Conservation (phyloP, 2,888 invertebrate genomes). For the Coleophora deauratella region DNA sequence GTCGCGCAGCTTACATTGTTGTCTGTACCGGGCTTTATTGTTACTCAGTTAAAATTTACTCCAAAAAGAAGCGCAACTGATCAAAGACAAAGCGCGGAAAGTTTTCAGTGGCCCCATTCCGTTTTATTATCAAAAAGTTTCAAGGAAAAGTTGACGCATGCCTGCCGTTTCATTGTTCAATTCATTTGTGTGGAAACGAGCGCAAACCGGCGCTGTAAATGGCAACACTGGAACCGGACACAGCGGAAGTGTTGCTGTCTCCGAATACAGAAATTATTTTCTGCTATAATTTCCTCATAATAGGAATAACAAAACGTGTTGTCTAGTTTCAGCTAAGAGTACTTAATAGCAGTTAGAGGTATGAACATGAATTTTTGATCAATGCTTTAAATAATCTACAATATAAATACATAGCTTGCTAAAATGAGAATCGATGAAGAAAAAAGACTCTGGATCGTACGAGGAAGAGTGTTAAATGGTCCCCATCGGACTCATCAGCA, state of each 20-base stretch:
- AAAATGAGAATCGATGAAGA: too few species aligned
- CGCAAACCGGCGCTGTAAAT: slow-evolving; percentile 45
- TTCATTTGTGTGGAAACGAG: slow-evolving; percentile 48
- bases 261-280: too few species aligned
- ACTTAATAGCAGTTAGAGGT: too few species aligned
- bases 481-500: too few species aligned
- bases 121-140: slow-evolving; percentile 56
- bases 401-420: too few species aligned
- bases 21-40: slow-evolving; percentile 19
- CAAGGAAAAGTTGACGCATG: slow-evolving; percentile 50
- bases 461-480: too few species aligned
- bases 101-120: slow-evolving; percentile 38
- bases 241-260: slow-evolving; percentile 18
- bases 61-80: slow-evolving; percentile 35
- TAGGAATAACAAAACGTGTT: slow-evolving; percentile 39
- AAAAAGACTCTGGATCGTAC: too few species aligned
- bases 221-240: slow-evolving; percentile 33
- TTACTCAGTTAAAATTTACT: slow-evolving; percentile 27
- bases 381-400: too few species aligned
- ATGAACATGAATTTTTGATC: too few species aligned
- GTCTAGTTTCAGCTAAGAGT: too few species aligned
- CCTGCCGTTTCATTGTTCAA: slow-evolving; percentile 52
- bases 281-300: slow-evolving; percentile 24
- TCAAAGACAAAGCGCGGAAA: slow-evolving; percentile 46
- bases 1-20: slow-evolving; percentile 3